phyloP scores from a whole-genome alignment of 2,797 vertebrate genomes.

The Picus viridis region DNA sequence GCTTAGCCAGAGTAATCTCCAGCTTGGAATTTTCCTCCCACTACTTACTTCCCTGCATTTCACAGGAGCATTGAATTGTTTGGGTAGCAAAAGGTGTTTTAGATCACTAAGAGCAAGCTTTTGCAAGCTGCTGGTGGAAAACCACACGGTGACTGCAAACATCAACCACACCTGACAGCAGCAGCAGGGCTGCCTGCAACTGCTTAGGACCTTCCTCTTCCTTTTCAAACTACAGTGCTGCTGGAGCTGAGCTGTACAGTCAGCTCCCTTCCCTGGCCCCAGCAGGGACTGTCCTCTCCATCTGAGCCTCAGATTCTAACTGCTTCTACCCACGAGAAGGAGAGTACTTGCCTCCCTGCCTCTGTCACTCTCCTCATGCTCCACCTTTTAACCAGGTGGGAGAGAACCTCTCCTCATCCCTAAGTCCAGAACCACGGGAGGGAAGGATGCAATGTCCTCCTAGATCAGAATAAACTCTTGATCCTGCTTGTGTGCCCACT shows the following conservation, averaged over 20 bases:
- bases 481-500: too few species aligned
- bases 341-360: neutral
- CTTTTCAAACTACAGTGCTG: neutral
- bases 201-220: neutral
- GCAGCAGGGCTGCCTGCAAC: neutral
- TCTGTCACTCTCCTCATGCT: neutral
- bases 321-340: neutral
- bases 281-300: neutral
- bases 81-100: too few species aligned
- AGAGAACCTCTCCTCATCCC: too few species aligned
- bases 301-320: neutral
- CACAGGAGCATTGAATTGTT: too few species aligned
- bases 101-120: neutral
- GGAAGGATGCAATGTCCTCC: too few species aligned
- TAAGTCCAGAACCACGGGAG: too few species aligned
- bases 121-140: neutral
- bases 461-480: too few species aligned
- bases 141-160: neutral
- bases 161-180: neutral
- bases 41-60: neutral
- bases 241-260: neutral
- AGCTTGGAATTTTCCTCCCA: neutral
- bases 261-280: neutral
- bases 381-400: too few species aligned
- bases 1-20: neutral